Evolutionary conservation across 2,888 invertebrate genomes (phyloP), one percentile per base, ranked within the genome.

Genomic region (Pyralis farinalis): DNA sequence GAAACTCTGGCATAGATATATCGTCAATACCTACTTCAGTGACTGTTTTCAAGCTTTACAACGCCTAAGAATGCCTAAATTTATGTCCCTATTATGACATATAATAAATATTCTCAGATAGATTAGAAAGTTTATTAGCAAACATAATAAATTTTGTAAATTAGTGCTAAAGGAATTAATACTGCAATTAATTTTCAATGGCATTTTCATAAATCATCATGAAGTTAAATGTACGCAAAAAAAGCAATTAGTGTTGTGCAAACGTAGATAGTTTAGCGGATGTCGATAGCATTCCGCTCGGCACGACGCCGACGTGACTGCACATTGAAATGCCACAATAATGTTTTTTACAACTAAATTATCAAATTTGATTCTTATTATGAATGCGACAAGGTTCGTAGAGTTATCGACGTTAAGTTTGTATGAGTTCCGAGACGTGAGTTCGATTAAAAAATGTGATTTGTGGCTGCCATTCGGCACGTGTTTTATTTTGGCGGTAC

Each of bases 391-490:
- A 59, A 64, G 57, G 53, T 56, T 47, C 38, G 44, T 7, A 33
- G 25, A 16, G 12, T 42, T 44, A 21, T 42, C 12, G 49, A 40
- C 41, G 25, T 34, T 44, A 51, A 42, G 41, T 55, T 68, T 69
- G 71, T 48, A 47, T 44, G 47, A 48, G 51, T 48, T 58, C 59
- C 55, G 69, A 74, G 76, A 82, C 81, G 82, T 77, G 85, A 76
- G 79, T 77, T 78, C 83, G 85, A 86, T 85, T 86, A 85, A 86
- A 86, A 87, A 87, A 86, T 86, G 80, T 87, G 86, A 87, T 86
- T 86, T 87, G 86, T 84, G 85, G 83, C 73, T 63, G 74, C 75
- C 77, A 75, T 68, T 75, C 74, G 61, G 74, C 79, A 68, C 81
- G 83, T 78, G 79, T 80, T 84, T 84, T 85, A 84, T 86, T 84